Evolutionary conservation across 2,113 vertebrate species (phyloP).

Genomic region (Aegithalos caudatus): DNA sequence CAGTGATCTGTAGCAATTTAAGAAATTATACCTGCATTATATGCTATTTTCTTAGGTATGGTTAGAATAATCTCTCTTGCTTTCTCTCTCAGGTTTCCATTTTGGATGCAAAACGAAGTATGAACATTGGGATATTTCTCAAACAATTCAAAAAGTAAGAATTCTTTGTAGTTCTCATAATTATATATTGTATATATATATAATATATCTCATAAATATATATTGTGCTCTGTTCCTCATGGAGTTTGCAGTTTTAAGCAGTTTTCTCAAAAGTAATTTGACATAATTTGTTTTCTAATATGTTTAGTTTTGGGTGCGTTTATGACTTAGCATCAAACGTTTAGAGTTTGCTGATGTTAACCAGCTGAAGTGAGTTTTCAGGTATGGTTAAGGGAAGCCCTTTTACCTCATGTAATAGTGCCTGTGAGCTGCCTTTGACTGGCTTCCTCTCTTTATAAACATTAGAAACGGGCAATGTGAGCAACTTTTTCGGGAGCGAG

Average conservation of each 20-base stretch:
- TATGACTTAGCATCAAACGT: neutral
- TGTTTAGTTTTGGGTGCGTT: neutral
- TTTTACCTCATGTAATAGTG: neutral
- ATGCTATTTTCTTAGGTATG: neutral
- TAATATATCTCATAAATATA: no score
- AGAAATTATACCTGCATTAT: neutral
- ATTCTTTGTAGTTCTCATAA: neutral
- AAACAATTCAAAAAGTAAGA: slow-evolving; percentile 98
- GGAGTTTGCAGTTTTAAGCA: neutral
- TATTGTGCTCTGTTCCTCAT: neutral
- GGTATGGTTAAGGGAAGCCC: neutral
- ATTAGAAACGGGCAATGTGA: neutral
- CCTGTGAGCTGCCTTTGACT: neutral
- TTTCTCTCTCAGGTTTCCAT: slow-evolving; percentile 81
- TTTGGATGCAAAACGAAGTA: slow-evolving; percentile 93
- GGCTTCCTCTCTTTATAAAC: neutral
- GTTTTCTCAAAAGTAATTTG: neutral
- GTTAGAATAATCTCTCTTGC: slow-evolving; percentile 4
- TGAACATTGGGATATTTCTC: slow-evolving; percentile 97
- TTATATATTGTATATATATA: no score
- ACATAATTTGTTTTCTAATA: neutral
- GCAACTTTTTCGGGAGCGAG: neutral
- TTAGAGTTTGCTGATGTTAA: neutral
- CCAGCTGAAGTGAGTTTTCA: neutral
- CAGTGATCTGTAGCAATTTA: neutral